A percentile compares a stretch with the other conserved stretches of the same genome.
These are phyloP conservation scores for Polyergus mexicanus DNA, from an alignment of 1,140 invertebrate species.

Conservation along the genomic window DNA sequence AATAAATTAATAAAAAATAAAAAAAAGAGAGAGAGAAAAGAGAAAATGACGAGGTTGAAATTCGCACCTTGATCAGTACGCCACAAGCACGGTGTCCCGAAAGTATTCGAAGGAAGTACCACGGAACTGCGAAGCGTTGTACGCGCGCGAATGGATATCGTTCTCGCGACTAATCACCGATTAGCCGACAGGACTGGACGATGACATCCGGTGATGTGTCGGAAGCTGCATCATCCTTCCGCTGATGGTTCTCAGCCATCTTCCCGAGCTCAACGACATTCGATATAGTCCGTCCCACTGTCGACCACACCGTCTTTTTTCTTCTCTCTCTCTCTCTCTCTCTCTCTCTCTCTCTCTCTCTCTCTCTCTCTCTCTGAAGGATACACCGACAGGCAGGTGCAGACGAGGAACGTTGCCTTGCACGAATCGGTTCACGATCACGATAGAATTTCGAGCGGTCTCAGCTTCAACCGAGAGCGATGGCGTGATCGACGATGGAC, in stretches of 20 bases:
- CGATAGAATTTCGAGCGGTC: conserved; percentile 25
- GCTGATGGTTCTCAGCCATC: conserved; percentile 26
- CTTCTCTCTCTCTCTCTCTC: not conserved
- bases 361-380: not conserved
- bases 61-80: conserved; percentile 6
- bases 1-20: not conserved
- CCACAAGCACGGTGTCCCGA: not conserved
- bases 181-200: conserved; percentile 38
- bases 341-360: not conserved
- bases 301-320: conserved; percentile 8
- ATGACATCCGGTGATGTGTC: conserved; percentile 5
- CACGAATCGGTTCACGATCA: conserved; percentile 36
- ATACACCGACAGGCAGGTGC: conserved; percentile 29
- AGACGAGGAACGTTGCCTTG: conserved; percentile 3
- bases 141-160: conserved; percentile 1
- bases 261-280: conserved; percentile 50
- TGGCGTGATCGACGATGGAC: conserved; percentile 32
- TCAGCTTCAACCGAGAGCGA: conserved; percentile 1
- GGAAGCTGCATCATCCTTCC: conserved; percentile 42
- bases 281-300: conserved; percentile 20
- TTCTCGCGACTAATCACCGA: conserved; percentile 44
- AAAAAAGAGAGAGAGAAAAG: not conserved
- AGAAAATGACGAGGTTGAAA: conserved; percentile 6
- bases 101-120: not conserved
- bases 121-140: not conserved